These are phyloP conservation scores for Hystrix brachyura DNA, from an alignment of 2,113 vertebrate species.

Conservation along the genomic window DNA sequence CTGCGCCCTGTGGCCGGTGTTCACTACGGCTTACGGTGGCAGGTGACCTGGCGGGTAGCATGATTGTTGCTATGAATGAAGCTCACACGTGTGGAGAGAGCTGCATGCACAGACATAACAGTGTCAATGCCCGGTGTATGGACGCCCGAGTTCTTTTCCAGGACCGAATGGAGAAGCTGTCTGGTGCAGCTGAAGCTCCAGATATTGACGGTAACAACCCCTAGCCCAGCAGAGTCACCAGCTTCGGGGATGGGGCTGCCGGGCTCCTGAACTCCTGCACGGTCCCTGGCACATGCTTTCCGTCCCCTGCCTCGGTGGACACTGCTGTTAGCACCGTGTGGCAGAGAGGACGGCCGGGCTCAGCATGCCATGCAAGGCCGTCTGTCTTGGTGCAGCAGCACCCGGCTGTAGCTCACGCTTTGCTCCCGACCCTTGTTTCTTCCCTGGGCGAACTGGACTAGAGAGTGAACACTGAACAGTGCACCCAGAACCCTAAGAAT, in stretches of 20 bases:
- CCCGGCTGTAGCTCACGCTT: neutral
- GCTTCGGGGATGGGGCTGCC: neutral
- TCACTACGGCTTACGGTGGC: neutral
- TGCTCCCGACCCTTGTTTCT: neutral
- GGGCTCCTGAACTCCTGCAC: neutral
- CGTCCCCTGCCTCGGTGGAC: neutral
- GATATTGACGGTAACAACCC: neutral
- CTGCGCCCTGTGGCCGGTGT: neutral
- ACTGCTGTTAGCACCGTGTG: neutral
- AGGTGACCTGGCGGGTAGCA: neutral
- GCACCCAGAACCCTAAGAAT: neutral
- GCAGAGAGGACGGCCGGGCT: neutral
- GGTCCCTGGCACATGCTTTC: neutral
- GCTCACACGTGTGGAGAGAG: neutral
- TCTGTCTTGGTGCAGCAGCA: neutral
- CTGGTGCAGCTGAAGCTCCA: neutral
- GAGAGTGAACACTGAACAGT: neutral
- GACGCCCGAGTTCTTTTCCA: neutral
- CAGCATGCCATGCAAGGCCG: rapidly evolving
- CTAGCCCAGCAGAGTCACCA: too few species aligned
- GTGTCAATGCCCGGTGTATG: neutral
- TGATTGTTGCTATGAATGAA: neutral
- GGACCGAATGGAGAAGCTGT: neutral
- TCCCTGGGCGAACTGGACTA: neutral
- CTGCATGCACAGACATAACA: neutral